Conservation (phyloP, 2,113 vertebrate species). For the Siphamia tubifer region DNA sequence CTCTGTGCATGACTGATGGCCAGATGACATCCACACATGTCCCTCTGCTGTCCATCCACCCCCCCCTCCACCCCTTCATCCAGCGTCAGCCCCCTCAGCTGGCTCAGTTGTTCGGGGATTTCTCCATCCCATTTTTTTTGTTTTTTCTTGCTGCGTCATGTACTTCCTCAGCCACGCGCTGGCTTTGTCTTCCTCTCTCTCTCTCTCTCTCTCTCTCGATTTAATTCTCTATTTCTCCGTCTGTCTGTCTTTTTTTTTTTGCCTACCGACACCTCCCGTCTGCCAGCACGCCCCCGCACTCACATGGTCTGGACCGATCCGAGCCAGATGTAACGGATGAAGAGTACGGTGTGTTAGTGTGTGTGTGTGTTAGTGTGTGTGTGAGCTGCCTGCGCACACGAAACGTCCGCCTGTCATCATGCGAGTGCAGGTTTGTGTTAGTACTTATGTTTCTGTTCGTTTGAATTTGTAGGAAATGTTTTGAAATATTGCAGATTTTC, state of each 20-base stretch:
- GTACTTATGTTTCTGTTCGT: conserved; percentile 28
- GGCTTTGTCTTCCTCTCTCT: not conserved
- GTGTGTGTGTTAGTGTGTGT: not conserved
- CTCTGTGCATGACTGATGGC: conserved; percentile 68
- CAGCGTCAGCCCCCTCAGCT: conserved; percentile 50
- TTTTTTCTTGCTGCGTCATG: conserved; percentile 53
- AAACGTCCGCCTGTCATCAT: conserved; percentile 38
- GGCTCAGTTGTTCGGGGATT: conserved; percentile 57
- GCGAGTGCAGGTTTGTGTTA: not conserved
- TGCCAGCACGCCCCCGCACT: conserved; percentile 62
- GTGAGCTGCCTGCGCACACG: conserved; percentile 4
- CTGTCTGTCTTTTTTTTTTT: conserved; percentile 27
- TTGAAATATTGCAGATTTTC: not conserved
- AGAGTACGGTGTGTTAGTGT: conserved; percentile 6
- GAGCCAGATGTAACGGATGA: conserved; percentile 59
- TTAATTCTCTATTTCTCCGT: not conserved
- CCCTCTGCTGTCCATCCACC: conserved; percentile 56
- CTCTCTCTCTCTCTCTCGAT: not conserved
- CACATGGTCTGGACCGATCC: conserved; percentile 42
- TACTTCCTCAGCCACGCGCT: conserved; percentile 31
- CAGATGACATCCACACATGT: conserved; percentile 80
- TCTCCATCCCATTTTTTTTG: conserved; percentile 42
- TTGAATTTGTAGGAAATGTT: not conserved
- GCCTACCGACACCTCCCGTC: conserved; percentile 54
- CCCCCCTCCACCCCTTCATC: not conserved